A percentile compares a stretch with the other conserved stretches of the same genome.
Evolutionary conservation across 2,113 vertebrate species (phyloP).

Genomic region (Nicator chloris): DNA sequence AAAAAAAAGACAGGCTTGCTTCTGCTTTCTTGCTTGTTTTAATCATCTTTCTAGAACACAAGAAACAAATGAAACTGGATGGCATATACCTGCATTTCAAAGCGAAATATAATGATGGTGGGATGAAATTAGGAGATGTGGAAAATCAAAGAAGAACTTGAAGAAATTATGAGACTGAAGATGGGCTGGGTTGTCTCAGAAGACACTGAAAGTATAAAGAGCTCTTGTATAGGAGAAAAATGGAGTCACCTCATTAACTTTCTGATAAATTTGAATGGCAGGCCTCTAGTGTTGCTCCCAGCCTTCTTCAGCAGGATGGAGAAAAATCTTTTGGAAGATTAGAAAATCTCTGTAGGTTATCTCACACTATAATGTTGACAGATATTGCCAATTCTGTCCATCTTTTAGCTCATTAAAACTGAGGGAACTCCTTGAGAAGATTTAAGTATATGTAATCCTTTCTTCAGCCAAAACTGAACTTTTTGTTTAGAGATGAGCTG

Average conservation of each 20-base stretch:
- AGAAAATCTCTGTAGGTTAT: not conserved
- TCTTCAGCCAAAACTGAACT: not conserved
- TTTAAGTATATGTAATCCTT: not conserved
- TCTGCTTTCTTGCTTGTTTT: not conserved
- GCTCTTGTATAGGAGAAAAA: not conserved
- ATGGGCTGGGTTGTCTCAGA: not conserved
- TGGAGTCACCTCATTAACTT: not conserved
- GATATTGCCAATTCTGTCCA: not conserved
- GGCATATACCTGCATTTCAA: not conserved
- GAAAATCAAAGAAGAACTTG: not conserved
- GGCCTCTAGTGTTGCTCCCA: not conserved
- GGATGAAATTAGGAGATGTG: not conserved
- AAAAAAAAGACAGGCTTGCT: too few relatives aligned
- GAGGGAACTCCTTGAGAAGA: not conserved
- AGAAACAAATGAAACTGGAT: not conserved
- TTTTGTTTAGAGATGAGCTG: not conserved
- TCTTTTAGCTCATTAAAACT: not conserved
- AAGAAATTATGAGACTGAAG: not conserved
- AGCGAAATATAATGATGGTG: not conserved
- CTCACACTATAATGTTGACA: not conserved
- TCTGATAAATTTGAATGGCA: not conserved
- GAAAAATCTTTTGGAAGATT: not conserved
- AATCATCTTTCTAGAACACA: not conserved
- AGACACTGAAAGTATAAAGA: not conserved
- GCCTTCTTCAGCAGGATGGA: not conserved